Evolutionary conservation across 2,888 invertebrate genomes (phyloP).

Genomic region (Zootermopsis nevadensis): DNA sequence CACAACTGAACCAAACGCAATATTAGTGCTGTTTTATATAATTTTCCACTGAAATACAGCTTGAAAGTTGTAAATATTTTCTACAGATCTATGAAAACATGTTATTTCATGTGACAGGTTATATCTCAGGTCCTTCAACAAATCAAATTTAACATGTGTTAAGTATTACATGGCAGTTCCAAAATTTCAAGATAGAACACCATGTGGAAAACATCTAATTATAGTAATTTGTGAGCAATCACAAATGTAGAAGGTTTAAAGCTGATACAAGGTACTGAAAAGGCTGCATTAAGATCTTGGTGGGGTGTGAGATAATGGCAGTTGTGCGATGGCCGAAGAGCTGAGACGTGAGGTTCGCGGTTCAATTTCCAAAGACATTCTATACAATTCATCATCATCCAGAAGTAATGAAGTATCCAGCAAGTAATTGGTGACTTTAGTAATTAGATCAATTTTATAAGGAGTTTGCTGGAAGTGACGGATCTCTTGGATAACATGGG

Average conservation of each 20-base stretch:
- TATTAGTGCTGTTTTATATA: too few relatives aligned
- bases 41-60: too few relatives aligned
- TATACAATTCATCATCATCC: constrained; percentile 84
- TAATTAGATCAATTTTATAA: constrained; percentile 88
- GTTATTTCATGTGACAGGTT: neutral
- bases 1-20: too few relatives aligned
- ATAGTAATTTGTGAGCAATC: neutral
- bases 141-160: neutral
- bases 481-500: constrained; percentile 92
- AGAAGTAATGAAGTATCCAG: constrained; percentile 81
- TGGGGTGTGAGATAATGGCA: constrained; percentile 45
- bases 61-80: too few relatives aligned
- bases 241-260: neutral
- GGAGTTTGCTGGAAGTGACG: constrained; percentile 91
- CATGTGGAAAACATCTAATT: neutral
- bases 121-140: neutral
- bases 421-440: constrained; percentile 82
- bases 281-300: constrained; percentile 42
- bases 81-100: too few relatives aligned
- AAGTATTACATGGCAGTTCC: neutral
- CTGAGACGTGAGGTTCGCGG: constrained; percentile 75
- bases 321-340: constrained; percentile 45
- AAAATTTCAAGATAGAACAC: neutral
- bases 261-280: neutral
- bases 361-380: constrained; percentile 84